Conservation (phyloP, 2,797 vertebrate species). For the Graptemys geographica region DNA sequence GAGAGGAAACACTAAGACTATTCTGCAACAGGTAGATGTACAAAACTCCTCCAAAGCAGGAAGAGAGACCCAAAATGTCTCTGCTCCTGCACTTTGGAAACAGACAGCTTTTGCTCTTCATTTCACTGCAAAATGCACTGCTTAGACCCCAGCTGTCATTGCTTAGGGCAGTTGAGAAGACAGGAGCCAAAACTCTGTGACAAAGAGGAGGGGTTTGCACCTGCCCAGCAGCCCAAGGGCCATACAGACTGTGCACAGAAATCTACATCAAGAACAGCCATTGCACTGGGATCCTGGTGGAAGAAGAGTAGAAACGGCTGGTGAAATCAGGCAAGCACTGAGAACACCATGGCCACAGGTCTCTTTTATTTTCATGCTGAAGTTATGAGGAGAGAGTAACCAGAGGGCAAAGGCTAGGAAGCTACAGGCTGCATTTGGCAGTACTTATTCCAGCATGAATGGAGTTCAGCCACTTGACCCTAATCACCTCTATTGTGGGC, state of each 20-base stretch:
- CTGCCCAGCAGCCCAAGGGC: neutral
- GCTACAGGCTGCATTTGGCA: slow-evolving; percentile 36
- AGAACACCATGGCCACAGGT: neutral
- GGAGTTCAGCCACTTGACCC: neutral
- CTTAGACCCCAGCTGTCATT: neutral
- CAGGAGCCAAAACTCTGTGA: neutral
- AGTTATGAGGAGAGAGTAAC: slow-evolving; percentile 27
- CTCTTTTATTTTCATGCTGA: slow-evolving; percentile 31
- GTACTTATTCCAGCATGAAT: slow-evolving; percentile 31
- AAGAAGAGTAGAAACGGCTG: neutral
- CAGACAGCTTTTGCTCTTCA: slow-evolving; percentile 49
- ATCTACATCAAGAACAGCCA: neutral
- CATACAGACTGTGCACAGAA: neutral
- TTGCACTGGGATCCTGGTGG: neutral
- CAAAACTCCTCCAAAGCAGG: slow-evolving; percentile 55
- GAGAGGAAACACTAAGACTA: slow-evolving; percentile 62
- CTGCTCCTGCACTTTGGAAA: slow-evolving; percentile 41
- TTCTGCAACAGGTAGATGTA: slow-evolving; percentile 52
- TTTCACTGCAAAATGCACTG: neutral
- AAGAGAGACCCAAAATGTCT: slow-evolving; percentile 55
- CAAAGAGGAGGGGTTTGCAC: neutral
- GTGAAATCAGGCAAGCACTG: neutral
- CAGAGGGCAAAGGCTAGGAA: slow-evolving; percentile 31
- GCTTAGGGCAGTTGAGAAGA: slow-evolving; percentile 24
- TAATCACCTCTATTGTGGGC: neutral